Evolutionary conservation across 2,797 vertebrate species (phyloP), one percentile per base, ranked within the genome.

Genomic region (Sorex maritimensis): DNA sequence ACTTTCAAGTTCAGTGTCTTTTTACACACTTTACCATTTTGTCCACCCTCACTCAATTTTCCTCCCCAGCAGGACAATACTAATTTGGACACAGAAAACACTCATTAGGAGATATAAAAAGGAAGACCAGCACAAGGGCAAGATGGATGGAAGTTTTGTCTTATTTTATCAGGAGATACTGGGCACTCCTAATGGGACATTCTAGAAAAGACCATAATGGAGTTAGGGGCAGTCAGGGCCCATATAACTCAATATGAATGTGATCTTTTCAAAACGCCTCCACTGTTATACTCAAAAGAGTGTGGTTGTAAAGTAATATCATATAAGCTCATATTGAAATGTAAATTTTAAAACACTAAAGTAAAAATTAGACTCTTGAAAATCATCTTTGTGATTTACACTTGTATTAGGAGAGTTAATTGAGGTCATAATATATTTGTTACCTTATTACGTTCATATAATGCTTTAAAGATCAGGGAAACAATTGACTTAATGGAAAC

Each of bases 311-410:
- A 95, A 87, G 75, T 68, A 82, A 79, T 52, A 89, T 52, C 30
- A 71, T n/a, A 63, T 92, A 94, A 93, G 19, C 28, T 61, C 49
- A 61, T 11, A 77, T 58, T 78, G 90, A 94, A 74, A 63, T 68
- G 82, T 41, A 68, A 58, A 88, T 71, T 75, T 88, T 84, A 90
- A 72, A 17, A 79, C 15, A 84, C 74, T 86, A 86, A 94, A 95
- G 83, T 88, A 81, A 97, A 91, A 81, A 86, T 65, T 41, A 86
- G 15, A 23, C 13, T 88, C 19, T 88, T 91, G 17, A 72, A 28
- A 81, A 94, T 88, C 65, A 81, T 80, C 61, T 80, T 58, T 90
- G 77, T 14, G 80, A 90, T 93, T 96, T 97, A 52, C 38, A 90
- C 11, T 81, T 94, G 63, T 49, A 84, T 84, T 86, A 75, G n/a